These are phyloP conservation scores for Symphodus melops DNA, from an alignment of 2,113 vertebrate species.

Conservation along the genomic window DNA sequence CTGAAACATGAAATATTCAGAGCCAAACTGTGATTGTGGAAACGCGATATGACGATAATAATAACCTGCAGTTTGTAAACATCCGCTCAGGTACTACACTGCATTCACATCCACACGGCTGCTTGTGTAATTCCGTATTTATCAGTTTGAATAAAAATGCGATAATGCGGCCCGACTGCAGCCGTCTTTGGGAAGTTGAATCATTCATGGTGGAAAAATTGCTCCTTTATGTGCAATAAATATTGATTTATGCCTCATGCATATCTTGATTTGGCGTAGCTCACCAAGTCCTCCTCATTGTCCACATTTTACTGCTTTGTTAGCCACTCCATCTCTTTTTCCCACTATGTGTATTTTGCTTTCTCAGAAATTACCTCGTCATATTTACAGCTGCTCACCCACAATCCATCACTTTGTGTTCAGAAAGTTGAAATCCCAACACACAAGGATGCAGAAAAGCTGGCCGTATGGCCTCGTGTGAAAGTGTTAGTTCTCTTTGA, in stretches of 20 bases:
- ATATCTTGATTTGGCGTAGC: constrained; percentile 67
- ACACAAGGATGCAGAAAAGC: constrained; percentile 5
- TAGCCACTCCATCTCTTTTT: constrained; percentile 42
- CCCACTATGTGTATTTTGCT: constrained; percentile 13
- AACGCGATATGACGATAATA: constrained; percentile 68
- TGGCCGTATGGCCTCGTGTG: neutral
- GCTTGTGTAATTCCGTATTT: constrained; percentile 65
- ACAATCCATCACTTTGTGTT: constrained; percentile 41
- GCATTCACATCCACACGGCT: constrained; percentile 37
- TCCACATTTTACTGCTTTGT: constrained; percentile 59
- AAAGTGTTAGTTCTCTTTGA: neutral
- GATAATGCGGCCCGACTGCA: constrained; percentile 59
- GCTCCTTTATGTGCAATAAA: constrained; percentile 84
- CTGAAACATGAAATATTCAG: constrained; percentile 73
- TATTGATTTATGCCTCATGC: constrained; percentile 82
- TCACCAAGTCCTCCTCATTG: constrained; percentile 42
- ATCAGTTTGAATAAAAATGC: constrained; percentile 71
- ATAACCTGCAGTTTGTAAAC: constrained; percentile 77
- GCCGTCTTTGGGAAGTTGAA: constrained; percentile 74
- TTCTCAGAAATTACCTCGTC: constrained; percentile 39
- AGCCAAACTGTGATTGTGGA: constrained; percentile 42
- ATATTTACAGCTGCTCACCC: constrained; percentile 35
- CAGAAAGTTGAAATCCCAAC: neutral
- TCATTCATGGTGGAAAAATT: constrained; percentile 82
- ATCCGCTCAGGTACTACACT: constrained; percentile 50